These are phyloP conservation scores for Elysia crispata DNA, from an alignment of 2,888 invertebrate genomes.

Conservation along the genomic window DNA sequence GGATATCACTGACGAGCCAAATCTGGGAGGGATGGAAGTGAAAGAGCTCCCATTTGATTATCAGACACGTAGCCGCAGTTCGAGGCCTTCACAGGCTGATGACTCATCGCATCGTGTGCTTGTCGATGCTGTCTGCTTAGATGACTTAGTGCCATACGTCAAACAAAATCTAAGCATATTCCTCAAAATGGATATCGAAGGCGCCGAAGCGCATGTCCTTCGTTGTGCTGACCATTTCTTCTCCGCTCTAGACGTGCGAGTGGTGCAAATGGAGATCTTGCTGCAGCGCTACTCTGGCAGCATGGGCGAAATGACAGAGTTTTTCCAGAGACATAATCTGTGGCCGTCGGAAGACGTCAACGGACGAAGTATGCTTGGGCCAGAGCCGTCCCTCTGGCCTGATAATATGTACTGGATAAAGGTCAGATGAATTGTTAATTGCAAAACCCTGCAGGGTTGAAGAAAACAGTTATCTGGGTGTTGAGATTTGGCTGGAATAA, in stretches of 20 bases:
- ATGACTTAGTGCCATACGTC: slow-evolving; percentile 58
- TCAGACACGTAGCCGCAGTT: too few species aligned
- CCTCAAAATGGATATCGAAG: slow-evolving; percentile 69
- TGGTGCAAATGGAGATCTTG: slow-evolving; percentile 68
- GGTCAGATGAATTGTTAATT: slow-evolving; percentile 15
- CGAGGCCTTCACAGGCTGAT: too few species aligned
- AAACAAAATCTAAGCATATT: slow-evolving; percentile 54
- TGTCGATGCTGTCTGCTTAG: slow-evolving; percentile 58
- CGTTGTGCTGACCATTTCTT: slow-evolving; percentile 55
- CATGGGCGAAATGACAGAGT: slow-evolving; percentile 52
- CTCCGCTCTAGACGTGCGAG: slow-evolving; percentile 58
- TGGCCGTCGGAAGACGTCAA: slow-evolving; percentile 53
- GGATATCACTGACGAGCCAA: slow-evolving; percentile 29
- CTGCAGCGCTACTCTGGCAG: slow-evolving; percentile 55
- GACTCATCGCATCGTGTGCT: neutral
- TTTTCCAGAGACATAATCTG: slow-evolving; percentile 59
- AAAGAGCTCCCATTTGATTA: slow-evolving; percentile 17
- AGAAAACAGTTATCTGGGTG: too few species aligned
- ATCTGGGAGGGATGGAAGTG: slow-evolving; percentile 42
- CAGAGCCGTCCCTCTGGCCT: slow-evolving; percentile 58
- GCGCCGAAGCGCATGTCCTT: slow-evolving; percentile 61
- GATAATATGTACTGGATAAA: slow-evolving; percentile 69
- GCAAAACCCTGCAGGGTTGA: too few species aligned
- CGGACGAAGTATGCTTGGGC: slow-evolving; percentile 48
- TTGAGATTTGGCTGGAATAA: too few species aligned